phyloP scores from a whole-genome alignment of 1,140 invertebrate genomes.

The Drosophila truncata region DNA sequence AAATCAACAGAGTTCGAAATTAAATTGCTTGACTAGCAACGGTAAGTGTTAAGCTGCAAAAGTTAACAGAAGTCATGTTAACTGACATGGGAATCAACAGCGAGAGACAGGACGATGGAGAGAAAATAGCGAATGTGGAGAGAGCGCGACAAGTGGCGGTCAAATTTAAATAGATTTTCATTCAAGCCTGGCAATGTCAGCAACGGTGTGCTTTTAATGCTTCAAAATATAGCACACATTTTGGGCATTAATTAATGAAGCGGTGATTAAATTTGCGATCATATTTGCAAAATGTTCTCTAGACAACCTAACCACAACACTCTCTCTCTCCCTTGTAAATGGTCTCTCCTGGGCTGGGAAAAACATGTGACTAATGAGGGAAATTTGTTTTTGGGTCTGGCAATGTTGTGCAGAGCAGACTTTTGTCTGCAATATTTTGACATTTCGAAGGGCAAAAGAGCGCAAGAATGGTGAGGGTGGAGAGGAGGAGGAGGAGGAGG shows the following conservation, averaged over 20 bases:
- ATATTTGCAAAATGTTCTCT: background rate
- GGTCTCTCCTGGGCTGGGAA: slow-evolving; percentile 3
- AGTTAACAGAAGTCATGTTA: slow-evolving; percentile 30
- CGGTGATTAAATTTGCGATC: no score
- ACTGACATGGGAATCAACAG: slow-evolving; percentile 24
- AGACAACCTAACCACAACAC: background rate
- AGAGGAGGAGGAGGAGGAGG: background rate
- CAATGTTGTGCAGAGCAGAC: slow-evolving; percentile 44
- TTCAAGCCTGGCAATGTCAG: slow-evolving; percentile 13
- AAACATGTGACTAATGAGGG: slow-evolving; percentile 67
- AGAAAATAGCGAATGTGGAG: slow-evolving; percentile 10
- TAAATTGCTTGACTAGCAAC: no score
- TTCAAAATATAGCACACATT: background rate
- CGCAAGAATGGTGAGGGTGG: background rate
- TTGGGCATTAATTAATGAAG: background rate
- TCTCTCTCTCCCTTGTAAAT: background rate
- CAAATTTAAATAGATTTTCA: slow-evolving; percentile 28
- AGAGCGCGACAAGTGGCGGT: slow-evolving; percentile 51
- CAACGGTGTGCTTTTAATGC: background rate
- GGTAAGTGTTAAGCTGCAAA: slow-evolving; percentile 2
- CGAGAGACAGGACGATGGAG: background rate
- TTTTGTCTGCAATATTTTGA: slow-evolving; percentile 79
- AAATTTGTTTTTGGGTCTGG: slow-evolving; percentile 41
- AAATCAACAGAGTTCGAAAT: background rate
- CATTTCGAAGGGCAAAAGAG: slow-evolving; percentile 81